A percentile compares a stretch with the other conserved stretches of the same genome.
Evolutionary conservation across 1,140 invertebrate genomes (phyloP).

Genomic region (Sitobion miscanthi): DNA sequence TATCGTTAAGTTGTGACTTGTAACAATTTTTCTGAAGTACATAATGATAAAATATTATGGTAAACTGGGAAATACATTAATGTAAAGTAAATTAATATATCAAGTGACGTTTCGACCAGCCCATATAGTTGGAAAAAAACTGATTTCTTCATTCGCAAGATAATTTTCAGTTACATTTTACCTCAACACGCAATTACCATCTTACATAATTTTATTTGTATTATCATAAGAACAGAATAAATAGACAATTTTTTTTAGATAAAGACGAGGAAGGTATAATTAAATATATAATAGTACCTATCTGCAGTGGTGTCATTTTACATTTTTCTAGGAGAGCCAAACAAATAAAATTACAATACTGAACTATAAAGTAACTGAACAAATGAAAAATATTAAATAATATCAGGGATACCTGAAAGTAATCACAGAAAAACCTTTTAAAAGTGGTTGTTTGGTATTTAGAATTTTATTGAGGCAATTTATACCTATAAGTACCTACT

Average conservation of each 20-base stretch:
- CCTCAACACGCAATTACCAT: neutral
- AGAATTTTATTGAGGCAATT: too few species aligned
- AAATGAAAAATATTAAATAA: neutral
- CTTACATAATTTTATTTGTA: neutral
- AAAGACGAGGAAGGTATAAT: neutral
- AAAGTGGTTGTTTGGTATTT: too few species aligned
- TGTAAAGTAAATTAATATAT: neutral
- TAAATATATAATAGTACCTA: neutral
- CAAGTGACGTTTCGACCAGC: neutral
- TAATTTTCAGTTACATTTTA: neutral
- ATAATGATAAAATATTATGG: neutral
- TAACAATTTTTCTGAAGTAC: neutral
- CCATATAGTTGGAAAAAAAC: neutral
- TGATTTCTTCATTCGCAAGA: neutral
- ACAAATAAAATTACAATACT: neutral
- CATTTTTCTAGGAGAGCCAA: neutral
- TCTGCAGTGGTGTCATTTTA: neutral
- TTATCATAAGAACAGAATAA: neutral
- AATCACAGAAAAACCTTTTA: neutral
- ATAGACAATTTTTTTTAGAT: neutral
- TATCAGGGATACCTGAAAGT: neutral
- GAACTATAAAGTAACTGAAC: too few species aligned
- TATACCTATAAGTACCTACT: too few species aligned
- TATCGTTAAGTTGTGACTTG: neutral
- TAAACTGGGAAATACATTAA: too few species aligned